phyloP scores from a whole-genome alignment of 2,797 vertebrate species.

The Microcaecilia unicolor region DNA sequence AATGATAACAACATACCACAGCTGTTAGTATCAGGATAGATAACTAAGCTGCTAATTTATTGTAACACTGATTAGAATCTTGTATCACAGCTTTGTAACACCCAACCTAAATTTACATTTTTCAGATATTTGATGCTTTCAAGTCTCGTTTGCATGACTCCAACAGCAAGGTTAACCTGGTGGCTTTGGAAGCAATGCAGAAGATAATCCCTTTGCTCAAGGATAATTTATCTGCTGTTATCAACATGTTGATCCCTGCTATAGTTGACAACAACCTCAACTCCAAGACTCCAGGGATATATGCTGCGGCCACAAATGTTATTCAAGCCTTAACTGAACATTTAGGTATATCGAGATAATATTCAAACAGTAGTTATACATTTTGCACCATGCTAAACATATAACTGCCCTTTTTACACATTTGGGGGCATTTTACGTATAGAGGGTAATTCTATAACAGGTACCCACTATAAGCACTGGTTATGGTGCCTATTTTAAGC shows the following conservation, averaged over 20 bases:
- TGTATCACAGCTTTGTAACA: neutral
- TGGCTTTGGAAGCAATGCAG: conserved; percentile 79
- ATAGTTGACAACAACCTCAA: conserved; percentile 94
- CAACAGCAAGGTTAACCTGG: conserved; percentile 86
- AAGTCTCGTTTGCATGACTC: conserved; percentile 82
- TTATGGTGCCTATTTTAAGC: too few species aligned
- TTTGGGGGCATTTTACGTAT: too few species aligned
- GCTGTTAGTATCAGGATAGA: too few species aligned
- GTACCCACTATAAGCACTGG: too few species aligned
- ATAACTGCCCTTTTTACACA: too few species aligned
- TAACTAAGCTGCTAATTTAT: too few species aligned
- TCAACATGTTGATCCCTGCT: conserved; percentile 83
- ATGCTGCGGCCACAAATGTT: conserved; percentile 70
- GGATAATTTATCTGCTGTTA: conserved; percentile 72
- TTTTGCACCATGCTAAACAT: too few species aligned
- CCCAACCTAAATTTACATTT: neutral
- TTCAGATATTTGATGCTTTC: conserved; percentile 85
- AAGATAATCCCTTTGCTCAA: conserved; percentile 69
- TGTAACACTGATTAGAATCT: neutral
- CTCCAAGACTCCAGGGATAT: conserved; percentile 83
- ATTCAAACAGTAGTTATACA: too few species aligned
- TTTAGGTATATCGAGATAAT: conserved; percentile 69
- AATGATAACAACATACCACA: too few species aligned
- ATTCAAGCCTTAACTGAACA: conserved; percentile 71
- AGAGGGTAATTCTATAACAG: too few species aligned